Base-by-base conservation (phyloP, 1,140 invertebrate species). In the Acromyrmex charruanus region DNA sequence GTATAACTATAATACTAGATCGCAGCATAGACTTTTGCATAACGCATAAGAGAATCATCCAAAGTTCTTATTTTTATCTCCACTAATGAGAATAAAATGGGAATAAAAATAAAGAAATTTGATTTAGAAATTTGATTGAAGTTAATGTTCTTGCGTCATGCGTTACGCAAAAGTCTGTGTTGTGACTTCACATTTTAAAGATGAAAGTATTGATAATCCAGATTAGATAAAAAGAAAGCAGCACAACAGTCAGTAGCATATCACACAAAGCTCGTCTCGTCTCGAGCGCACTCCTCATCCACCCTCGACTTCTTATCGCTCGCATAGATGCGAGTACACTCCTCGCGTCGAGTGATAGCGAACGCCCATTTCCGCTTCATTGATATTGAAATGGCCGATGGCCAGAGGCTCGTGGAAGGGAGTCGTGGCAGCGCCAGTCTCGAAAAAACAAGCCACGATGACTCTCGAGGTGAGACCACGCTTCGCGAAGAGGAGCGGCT, bases 401-500 rank as follows among this genome's bases (percentile, higher is more conserved):
- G 44, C 87, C n/a, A 5, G 28, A 58, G 75, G 9, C 25, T 25
- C 39, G 66, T 69, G 68, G 68, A 86, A 51, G n/a, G 63, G 80
- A 85, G 72, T 55, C 69, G 63, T 72, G 84, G 39, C 51, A 81
- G 39, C 53, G 68, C 9, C 80, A 51, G 69, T 69, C 87, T 85
- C 88, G 77, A 90, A 88, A 90, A 90, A 89, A 89, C 89, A 88
- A 84, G 89, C 81, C 63, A 66, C 81, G 81, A 90, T 90, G 88
- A 85, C 85, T 51, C 89, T 90, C 87, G 84, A 89, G 44, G 59
- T 72, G 81, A 63, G 53, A 35, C 85, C 16, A 28, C 49, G 55
- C 75, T 28, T 61, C 53, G 31, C 25, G 28, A 65, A 35, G 80
- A 82, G 68, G 87, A 85, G 58, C 87, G 80, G 87, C 82, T 89